phyloP scores from a whole-genome alignment of 2,113 vertebrate genomes.

The Glareola pratincola region DNA sequence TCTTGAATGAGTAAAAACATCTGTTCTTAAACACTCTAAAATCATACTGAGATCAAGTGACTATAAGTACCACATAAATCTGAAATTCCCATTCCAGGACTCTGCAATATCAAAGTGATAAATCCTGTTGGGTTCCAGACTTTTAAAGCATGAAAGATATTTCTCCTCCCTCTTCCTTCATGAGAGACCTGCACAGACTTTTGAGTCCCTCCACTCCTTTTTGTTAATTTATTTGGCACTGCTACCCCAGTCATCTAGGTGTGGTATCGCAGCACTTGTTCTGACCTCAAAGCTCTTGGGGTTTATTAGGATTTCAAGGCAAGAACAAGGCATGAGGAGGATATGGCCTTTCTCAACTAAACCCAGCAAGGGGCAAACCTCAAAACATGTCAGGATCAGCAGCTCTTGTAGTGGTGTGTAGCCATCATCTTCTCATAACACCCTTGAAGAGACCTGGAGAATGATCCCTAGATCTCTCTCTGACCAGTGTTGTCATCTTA shows the following conservation, averaged over 20 bases:
- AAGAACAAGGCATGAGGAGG: not conserved
- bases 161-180: rapidly evolving
- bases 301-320: not conserved
- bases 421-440: not conserved
- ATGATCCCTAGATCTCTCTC: not conserved
- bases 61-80: not conserved
- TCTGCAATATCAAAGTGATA: not conserved
- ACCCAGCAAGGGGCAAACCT: not conserved
- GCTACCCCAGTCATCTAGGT: not conserved
- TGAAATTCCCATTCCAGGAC: not conserved
- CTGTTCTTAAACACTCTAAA: not conserved
- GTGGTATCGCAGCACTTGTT: not conserved
- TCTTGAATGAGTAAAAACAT: not conserved
- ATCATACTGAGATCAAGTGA: not conserved
- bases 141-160: not conserved
- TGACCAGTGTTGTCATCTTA: not conserved
- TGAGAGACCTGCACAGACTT: not conserved
- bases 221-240: not conserved
- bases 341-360: not conserved
- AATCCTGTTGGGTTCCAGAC: not conserved
- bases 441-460: not conserved
- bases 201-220: not conserved
- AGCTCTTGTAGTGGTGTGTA: not conserved
- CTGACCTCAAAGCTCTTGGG: not conserved
- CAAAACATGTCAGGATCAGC: not conserved